phyloP scores from a whole-genome alignment of 37 sponge, comb jelly and placozoan species.

The Halisarca cf. caerulea region DNA sequence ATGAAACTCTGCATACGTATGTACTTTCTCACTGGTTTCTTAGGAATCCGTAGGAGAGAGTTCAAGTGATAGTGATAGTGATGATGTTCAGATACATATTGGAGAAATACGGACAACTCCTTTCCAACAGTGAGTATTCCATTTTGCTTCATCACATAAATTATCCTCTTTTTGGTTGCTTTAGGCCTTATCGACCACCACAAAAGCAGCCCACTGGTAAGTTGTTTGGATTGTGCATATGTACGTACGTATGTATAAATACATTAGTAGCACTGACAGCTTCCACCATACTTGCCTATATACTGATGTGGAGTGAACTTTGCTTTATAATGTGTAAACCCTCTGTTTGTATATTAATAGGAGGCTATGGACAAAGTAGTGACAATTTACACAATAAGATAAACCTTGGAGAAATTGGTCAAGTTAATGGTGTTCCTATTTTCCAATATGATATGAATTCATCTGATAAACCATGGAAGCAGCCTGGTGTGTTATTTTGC shows the following conservation, averaged over 20 bases:
- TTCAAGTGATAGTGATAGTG: slow-evolving; percentile 69
- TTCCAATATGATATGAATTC: slow-evolving; percentile 85
- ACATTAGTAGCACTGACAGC: too few species aligned
- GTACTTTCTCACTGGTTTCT: too few species aligned
- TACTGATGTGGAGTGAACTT: neutral
- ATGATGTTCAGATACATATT: slow-evolving; percentile 90
- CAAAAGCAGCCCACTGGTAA: too few species aligned
- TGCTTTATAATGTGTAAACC: neutral
- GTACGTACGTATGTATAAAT: too few species aligned
- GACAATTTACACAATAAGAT: slow-evolving; percentile 59
- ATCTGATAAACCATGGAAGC: slow-evolving; percentile 95
- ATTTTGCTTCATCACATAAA: too few species aligned
- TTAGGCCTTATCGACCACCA: too few species aligned
- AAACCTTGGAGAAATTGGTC: slow-evolving; percentile 87
- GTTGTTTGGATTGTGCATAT: neutral
- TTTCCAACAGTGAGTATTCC: neutral
- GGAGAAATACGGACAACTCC: slow-evolving; percentile 70
- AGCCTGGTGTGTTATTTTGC: slow-evolving; percentile 85
- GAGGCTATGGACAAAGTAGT: too few species aligned
- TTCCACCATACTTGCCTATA: too few species aligned
- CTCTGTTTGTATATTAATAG: too few species aligned
- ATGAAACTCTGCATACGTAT: too few species aligned
- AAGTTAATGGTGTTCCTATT: slow-evolving; percentile 83
- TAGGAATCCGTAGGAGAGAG: slow-evolving; percentile 45
- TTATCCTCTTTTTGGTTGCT: too few species aligned